Evolutionary conservation across 2,113 vertebrate genomes (phyloP), one percentile per base, ranked within the genome.

Genomic region (Sporophila hypoxantha): DNA sequence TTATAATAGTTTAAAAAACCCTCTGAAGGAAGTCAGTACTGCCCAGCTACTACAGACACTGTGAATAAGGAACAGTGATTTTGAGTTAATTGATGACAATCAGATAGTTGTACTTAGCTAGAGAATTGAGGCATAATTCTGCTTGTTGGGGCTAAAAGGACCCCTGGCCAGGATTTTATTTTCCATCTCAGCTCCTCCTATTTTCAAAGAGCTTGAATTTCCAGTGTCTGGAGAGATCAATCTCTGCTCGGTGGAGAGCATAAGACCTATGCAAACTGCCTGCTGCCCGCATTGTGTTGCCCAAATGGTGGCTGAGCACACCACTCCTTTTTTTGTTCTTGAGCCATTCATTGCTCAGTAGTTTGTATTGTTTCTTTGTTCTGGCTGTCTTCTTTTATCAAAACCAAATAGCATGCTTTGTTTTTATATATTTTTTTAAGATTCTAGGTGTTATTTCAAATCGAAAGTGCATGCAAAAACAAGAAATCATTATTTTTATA

Each of bases 271-370:
- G 26, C 19, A 49, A 59, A 20, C 36, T 80, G 27, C 17, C 27
- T 64, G 20, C 39, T 36, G 19, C 22, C 23, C 3, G 0, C 0
- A 0, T 7, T 62, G 59, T 2, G 0, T 74, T 70, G 57, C 9
- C n/a, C 15, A 67, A n/a, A 42, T n/a, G 2, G 39, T 68, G 30
- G 5, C 56, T 71, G 55, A 36, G 19, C n/a, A 27, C 29, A 62
- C 5, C 3, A 39, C 2, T 6, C 3, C 3, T 3, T 7, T 79
- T 87, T 85, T 87, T 67, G 26, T 71, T 75, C 36, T 65, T 62
- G 27, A 93, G 29, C 11, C 8, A 32, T 68, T 57, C 7, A 4
- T 66, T 82, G 12, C n/a, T 77, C 23, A 25, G 62, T 19, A 22
- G 50, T 49, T 87, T 20, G 7, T 46, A 26, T 25, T 76, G 2